Percentiles rank a stretch among this genome's conserved stretches.
Conservation (phyloP, 2,888 invertebrate genomes). For the Microdon myrmicae region DNA sequence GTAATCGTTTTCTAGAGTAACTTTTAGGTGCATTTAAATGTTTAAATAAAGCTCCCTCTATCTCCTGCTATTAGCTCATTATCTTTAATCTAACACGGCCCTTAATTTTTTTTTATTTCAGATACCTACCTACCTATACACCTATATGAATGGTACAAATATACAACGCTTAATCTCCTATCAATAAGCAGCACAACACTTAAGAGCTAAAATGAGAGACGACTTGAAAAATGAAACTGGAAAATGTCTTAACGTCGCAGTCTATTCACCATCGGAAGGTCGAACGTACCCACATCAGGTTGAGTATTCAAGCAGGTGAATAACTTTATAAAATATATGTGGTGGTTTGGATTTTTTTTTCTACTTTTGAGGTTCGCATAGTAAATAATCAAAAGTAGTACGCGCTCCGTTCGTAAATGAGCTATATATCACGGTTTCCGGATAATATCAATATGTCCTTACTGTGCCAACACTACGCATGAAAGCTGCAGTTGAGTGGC, state of each 20-base stretch:
- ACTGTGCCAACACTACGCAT: too few relatives aligned
- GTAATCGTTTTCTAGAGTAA: too few relatives aligned
- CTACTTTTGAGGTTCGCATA: too few relatives aligned
- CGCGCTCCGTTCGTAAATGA: too few relatives aligned
- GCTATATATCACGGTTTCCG: too few relatives aligned
- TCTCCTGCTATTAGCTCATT: too few relatives aligned
- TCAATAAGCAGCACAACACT: constrained; percentile 15
- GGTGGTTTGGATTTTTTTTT: neutral
- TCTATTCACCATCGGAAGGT: constrained; percentile 46
- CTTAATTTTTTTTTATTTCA: constrained; percentile 9
- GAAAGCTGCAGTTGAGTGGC: too few relatives aligned
- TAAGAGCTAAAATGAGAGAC: constrained; percentile 6
- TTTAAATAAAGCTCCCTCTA: too few relatives aligned
- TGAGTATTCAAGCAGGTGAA: constrained; percentile 45
- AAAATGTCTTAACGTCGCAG: constrained; percentile 43
- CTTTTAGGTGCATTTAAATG: too few relatives aligned
- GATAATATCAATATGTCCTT: too few relatives aligned
- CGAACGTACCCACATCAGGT: constrained; percentile 27
- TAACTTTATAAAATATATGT: neutral
- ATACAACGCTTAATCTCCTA: constrained; percentile 8
- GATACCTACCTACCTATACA: constrained; percentile 14
- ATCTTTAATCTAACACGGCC: too few relatives aligned
- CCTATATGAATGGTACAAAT: constrained; percentile 23
- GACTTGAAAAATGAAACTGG: constrained; percentile 11
- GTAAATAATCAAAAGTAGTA: too few relatives aligned